These are phyloP conservation scores for Nezara viridula DNA, from an alignment of 2,888 invertebrate species.

Conservation along the genomic window DNA sequence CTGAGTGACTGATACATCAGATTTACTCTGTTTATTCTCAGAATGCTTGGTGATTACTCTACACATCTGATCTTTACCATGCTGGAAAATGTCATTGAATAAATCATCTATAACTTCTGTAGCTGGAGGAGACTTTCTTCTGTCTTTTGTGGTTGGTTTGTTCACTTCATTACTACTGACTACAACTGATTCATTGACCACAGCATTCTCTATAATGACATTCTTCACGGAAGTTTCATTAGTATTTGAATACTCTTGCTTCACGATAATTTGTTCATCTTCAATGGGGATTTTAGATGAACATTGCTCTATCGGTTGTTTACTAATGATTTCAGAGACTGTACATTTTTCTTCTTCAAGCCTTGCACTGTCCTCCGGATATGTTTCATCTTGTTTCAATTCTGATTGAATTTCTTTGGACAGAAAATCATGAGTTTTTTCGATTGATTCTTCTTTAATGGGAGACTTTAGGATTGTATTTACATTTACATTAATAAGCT, in stretches of 20 bases:
- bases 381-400: not conserved
- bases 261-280: not conserved
- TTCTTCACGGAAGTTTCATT: not conserved
- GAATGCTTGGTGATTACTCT: not conserved
- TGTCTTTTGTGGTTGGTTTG: not conserved
- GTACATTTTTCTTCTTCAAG: not conserved
- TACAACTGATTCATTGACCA: not conserved
- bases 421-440: not conserved
- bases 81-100: conserved; percentile 25
- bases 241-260: not conserved
- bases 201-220: not conserved
- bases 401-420: not conserved
- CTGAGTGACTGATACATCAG: not conserved
- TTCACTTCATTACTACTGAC: not conserved
- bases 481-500: not conserved
- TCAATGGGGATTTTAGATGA: not conserved
- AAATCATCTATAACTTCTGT: not conserved
- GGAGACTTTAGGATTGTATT: not conserved
- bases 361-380: not conserved
- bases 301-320: not conserved
- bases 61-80: conserved; percentile 21
- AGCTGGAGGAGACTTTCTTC: not conserved
- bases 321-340: not conserved
- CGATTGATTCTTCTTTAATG: not conserved
- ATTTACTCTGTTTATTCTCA: not conserved